Conservation (phyloP, 2,113 vertebrate species). For the Paracanthobrama guichenoti region DNA sequence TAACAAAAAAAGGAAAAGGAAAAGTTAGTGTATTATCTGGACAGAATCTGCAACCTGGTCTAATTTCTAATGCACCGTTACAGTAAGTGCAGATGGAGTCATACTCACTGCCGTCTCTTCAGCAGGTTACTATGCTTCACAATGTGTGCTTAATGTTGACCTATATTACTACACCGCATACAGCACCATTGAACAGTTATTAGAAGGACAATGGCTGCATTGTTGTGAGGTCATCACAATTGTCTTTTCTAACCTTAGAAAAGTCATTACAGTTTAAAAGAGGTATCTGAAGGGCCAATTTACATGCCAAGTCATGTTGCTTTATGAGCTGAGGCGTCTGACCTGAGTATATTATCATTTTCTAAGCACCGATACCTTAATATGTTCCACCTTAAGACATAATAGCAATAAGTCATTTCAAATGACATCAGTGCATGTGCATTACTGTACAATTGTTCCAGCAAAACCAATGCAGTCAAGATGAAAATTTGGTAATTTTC, state of each 20-base stretch:
- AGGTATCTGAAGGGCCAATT: background rate
- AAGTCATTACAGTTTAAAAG: conserved; percentile 19
- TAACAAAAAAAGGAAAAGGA: background rate
- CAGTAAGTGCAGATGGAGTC: background rate
- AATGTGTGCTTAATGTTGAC: conserved; percentile 16
- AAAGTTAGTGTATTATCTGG: background rate
- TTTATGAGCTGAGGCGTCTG: background rate
- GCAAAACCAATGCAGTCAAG: background rate
- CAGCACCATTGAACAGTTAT: background rate
- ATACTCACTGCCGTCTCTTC: background rate
- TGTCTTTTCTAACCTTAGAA: background rate
- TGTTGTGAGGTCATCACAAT: background rate
- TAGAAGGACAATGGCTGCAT: background rate
- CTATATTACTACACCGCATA: conserved; percentile 7
- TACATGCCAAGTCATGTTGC: background rate
- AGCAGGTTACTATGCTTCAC: conserved; percentile 8
- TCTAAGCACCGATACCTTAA: background rate
- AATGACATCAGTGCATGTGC: conserved; percentile 8
- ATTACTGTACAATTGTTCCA: conserved; percentile 7
- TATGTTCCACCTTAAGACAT: background rate
- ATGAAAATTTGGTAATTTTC: too few relatives aligned
- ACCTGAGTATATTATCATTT: background rate
- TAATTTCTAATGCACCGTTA: background rate
- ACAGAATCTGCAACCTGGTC: background rate
- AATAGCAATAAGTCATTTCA: background rate